A percentile compares a stretch with the other conserved stretches of the same genome.
phyloP scores from a whole-genome alignment of 1,140 invertebrate species.

The honey bee (Apis mellifera) region Amel_HAv3.1 CM009933.2:3484501-3485000 shows the following conservation, averaged over 20 bases:
- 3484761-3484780: constrained; percentile 96
- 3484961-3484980: constrained; percentile 31
- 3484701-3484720: constrained; percentile 99
- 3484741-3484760: constrained; percentile 95
- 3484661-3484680: constrained; percentile 94
- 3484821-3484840: constrained; percentile 37
- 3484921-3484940: constrained; percentile 21
- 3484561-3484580: background rate
- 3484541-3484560: background rate
- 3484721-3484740: constrained; percentile 93
- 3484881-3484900: constrained; percentile 18
- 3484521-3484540: background rate
- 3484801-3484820: constrained; percentile 92
- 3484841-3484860: constrained; percentile 28
- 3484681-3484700: constrained; percentile 98
- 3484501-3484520: background rate
- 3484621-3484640: constrained; percentile 90
- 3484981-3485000: constrained; percentile 32
- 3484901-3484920: constrained; percentile 8
- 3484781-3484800: constrained; percentile 94
- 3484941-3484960: constrained; percentile 32
- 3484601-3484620: constrained; percentile 86
- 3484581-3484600: constrained; percentile 45
- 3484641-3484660: constrained; percentile 95
- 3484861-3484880: constrained; percentile 27